Percentiles rank a stretch among this genome's conserved stretches.
phyloP scores from a whole-genome alignment of 2,888 invertebrate genomes.

The Spisula subtruncata region DNA sequence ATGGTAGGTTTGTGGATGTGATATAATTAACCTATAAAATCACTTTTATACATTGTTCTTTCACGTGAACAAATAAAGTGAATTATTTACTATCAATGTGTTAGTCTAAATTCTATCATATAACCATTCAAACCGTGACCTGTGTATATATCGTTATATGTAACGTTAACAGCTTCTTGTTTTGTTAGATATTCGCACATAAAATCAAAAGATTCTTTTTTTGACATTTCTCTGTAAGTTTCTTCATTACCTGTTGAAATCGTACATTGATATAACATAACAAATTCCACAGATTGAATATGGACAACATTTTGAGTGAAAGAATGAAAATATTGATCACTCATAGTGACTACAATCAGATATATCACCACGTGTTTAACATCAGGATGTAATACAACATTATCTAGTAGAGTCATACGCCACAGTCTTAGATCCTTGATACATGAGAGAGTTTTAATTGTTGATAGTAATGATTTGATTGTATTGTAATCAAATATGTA shows the following conservation, averaged over 20 bases:
- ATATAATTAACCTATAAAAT: too few relatives aligned
- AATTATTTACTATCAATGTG: too few relatives aligned
- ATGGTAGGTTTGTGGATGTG: too few relatives aligned
- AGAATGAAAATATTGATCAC: background rate
- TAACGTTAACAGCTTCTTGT: background rate
- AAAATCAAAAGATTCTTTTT: background rate
- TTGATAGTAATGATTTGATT: background rate
- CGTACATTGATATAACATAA: background rate
- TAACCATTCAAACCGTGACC: too few relatives aligned
- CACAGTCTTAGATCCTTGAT: background rate
- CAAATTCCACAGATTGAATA: background rate
- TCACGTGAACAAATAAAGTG: too few relatives aligned
- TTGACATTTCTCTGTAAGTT: background rate
- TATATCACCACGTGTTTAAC: background rate
- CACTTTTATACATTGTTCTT: too few relatives aligned
- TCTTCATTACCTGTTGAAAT: background rate
- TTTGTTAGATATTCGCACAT: background rate
- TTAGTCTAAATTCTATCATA: too few relatives aligned
- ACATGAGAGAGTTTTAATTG: background rate
- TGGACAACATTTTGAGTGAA: background rate
- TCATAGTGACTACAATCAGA: background rate
- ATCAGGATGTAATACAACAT: conserved; percentile 13
- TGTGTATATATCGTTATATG: background rate
- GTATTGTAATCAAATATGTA: background rate
- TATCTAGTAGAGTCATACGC: background rate